Conservation (phyloP, 2,797 vertebrate genomes). For the Gouania willdenowi region DNA sequence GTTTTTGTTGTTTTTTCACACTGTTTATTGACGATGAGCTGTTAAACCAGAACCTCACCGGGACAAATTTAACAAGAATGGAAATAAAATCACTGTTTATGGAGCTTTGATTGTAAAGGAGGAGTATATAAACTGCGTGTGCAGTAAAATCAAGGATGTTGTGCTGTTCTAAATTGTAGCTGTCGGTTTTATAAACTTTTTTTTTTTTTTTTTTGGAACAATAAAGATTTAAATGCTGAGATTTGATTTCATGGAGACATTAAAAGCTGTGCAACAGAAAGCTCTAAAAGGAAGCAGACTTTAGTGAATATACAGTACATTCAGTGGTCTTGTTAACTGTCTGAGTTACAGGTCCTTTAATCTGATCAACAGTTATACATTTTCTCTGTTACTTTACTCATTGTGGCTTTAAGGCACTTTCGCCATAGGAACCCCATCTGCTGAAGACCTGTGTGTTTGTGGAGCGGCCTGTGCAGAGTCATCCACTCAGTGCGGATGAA, state of each 20-base stretch:
- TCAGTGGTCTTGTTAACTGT: slow-evolving; percentile 10
- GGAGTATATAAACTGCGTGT: slow-evolving; percentile 16
- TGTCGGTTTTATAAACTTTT: background rate
- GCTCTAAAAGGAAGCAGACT: background rate
- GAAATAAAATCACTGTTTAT: slow-evolving; percentile 9
- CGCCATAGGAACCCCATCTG: slow-evolving; percentile 49
- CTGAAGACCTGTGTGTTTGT: slow-evolving; percentile 48
- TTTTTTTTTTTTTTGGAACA: background rate
- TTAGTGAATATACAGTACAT: slow-evolving; percentile 1
- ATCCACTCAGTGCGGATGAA: slow-evolving; percentile 73
- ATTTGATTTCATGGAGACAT: no score
- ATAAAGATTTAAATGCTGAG: background rate
- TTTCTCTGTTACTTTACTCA: slow-evolving; percentile 38
- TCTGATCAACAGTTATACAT: slow-evolving; percentile 39
- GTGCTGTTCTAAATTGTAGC: background rate
- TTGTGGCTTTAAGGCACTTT: slow-evolving; percentile 32
- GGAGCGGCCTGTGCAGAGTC: slow-evolving; percentile 55
- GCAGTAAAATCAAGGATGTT: background rate
- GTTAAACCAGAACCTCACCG: slow-evolving; percentile 63
- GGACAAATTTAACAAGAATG: slow-evolving; percentile 35
- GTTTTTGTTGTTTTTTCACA: slow-evolving; percentile 66
- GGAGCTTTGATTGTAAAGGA: slow-evolving; percentile 11
- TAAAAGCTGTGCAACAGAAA: background rate
- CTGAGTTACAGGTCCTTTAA: slow-evolving; percentile 19
- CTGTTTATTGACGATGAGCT: slow-evolving; percentile 65